These are phyloP conservation scores for Petrocephalus sullivani DNA, from an alignment of 2,797 vertebrate genomes.

Conservation along the genomic window DNA sequence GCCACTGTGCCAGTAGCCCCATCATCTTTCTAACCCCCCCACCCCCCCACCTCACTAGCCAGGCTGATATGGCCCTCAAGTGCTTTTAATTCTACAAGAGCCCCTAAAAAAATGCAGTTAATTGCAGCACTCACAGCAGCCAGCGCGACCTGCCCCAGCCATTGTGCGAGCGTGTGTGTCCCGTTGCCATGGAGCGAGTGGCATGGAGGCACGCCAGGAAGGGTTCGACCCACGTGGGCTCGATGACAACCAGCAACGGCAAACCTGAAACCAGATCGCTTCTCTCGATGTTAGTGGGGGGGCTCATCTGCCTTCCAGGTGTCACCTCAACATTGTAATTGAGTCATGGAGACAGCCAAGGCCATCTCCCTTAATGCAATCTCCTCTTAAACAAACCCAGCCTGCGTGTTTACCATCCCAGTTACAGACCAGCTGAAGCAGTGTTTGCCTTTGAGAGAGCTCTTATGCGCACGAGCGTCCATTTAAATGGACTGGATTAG, in stretches of 20 bases:
- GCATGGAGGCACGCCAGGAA: constrained; percentile 34
- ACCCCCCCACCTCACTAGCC: neutral
- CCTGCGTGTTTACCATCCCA: neutral
- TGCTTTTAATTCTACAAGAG: constrained; percentile 42
- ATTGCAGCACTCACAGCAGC: constrained; percentile 38
- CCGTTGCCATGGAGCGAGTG: constrained; percentile 47
- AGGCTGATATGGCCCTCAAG: neutral
- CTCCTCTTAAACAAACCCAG: constrained; percentile 13
- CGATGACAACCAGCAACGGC: constrained; percentile 35
- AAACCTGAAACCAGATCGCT: constrained; percentile 34
- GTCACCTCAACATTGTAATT: neutral
- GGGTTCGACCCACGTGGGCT: constrained; percentile 32
- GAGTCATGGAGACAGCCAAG: neutral
- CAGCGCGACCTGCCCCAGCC: constrained; percentile 28
- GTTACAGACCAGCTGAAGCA: neutral
- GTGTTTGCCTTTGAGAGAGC: constrained; percentile 16
- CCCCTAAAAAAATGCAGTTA: constrained; percentile 31
- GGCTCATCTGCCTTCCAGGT: neutral
- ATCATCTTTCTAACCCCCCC: neutral
- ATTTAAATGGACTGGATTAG: constrained; percentile 33
- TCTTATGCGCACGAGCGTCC: constrained; percentile 28
- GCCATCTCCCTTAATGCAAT: neutral
- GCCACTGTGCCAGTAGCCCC: neutral
- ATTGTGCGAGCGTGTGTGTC: constrained; percentile 46
- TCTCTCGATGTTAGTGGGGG: constrained; percentile 22